Conservation (phyloP, 2,113 vertebrate species). For the Trematomus loennbergii region DNA sequence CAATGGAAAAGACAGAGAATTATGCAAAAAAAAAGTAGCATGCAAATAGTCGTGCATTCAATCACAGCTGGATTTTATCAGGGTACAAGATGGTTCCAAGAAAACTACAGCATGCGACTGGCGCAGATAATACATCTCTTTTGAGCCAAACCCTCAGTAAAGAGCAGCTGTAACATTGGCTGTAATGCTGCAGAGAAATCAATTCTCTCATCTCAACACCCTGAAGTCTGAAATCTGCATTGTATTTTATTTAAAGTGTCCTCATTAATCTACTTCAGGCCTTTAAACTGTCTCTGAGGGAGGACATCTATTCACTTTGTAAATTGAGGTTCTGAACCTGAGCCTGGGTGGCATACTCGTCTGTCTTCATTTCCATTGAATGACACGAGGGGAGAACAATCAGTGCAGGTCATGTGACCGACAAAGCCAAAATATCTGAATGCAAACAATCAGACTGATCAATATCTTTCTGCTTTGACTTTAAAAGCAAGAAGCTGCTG, state of each 20-base stretch:
- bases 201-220: neutral
- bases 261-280: constrained; percentile 44
- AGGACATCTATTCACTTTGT: constrained; percentile 24
- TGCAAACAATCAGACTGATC: neutral
- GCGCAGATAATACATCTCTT: neutral
- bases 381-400: neutral
- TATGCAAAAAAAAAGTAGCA: too few relatives aligned
- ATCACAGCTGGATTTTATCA: too few relatives aligned
- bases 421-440: neutral
- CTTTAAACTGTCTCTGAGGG: neutral
- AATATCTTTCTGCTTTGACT: neutral
- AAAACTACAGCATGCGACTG: too few relatives aligned
- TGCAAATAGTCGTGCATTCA: too few relatives aligned
- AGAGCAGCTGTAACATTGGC: neutral
- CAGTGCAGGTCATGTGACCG: neutral
- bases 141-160: neutral
- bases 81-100: too few relatives aligned
- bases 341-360: neutral
- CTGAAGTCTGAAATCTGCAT: constrained; percentile 8
- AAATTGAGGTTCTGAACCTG: constrained; percentile 39
- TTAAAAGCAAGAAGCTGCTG: neutral
- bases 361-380: constrained; percentile 3
- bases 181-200: neutral
- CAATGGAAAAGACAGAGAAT: too few relatives aligned
- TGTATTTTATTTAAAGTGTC: neutral